Percentiles rank a stretch among this genome's conserved stretches.
Evolutionary conservation across 1,140 invertebrate species (phyloP).

Genomic region (Philaenus spumarius): DNA sequence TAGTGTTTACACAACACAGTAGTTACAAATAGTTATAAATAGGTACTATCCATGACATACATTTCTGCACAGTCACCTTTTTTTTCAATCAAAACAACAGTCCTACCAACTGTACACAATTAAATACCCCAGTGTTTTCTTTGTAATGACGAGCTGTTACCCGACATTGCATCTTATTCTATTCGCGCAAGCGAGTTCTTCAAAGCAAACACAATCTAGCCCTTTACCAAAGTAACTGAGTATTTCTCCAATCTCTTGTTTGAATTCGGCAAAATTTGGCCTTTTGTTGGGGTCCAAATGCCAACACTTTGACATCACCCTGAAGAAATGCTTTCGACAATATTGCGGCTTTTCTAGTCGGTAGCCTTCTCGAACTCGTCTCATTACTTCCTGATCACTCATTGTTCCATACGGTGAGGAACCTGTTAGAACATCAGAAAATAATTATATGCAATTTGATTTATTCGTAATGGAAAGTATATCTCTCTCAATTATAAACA

Average conservation of each 20-base stretch:
- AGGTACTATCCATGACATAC: too few species aligned
- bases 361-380: constrained; percentile 65
- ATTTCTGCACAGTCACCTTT: too few species aligned
- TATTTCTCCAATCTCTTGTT: constrained; percentile 58
- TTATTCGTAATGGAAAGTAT: too few species aligned
- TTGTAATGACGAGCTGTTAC: not conserved
- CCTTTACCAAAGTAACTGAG: constrained; percentile 61
- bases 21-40: too few species aligned
- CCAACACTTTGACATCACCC: constrained; percentile 69
- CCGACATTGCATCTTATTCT: not conserved
- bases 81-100: too few species aligned
- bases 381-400: constrained; percentile 68
- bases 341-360: constrained; percentile 66
- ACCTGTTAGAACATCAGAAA: too few species aligned
- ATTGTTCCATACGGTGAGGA: constrained; percentile 76
- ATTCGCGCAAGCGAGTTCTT: constrained; percentile 55
- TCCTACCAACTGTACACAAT: not conserved
- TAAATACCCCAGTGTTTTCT: constrained; percentile 3
- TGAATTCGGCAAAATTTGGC: constrained; percentile 61
- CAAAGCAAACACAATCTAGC: constrained; percentile 67
- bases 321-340: constrained; percentile 65
- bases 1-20: too few species aligned
- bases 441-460: too few species aligned
- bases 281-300: constrained; percentile 63
- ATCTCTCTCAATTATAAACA: too few species aligned